phyloP scores from a whole-genome alignment of 2,797 vertebrate species.

The Lagodon rhomboides region DNA sequence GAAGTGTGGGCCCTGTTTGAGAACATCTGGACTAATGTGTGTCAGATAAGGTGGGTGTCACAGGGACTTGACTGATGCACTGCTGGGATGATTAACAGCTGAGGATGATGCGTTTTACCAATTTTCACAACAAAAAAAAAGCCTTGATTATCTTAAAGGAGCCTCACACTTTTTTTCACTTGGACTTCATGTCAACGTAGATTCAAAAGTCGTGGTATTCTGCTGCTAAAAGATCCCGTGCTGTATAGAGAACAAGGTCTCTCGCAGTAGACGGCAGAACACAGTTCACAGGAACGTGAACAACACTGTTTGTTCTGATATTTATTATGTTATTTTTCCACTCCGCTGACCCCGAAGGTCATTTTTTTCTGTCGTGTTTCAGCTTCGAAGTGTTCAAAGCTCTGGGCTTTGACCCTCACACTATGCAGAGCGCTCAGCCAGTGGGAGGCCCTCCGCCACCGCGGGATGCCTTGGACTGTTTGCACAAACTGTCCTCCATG shows the following conservation, averaged over 20 bases:
- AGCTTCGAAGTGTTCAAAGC: constrained; percentile 84
- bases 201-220: neutral
- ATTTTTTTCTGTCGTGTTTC: constrained; percentile 64
- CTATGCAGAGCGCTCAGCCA: constrained; percentile 64
- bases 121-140: neutral
- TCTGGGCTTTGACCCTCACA: constrained; percentile 78
- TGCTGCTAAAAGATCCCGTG: accelerated
- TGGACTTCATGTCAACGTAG: neutral
- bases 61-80: neutral
- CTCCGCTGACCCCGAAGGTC: constrained; percentile 47
- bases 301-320: constrained; percentile 40
- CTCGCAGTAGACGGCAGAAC: neutral
- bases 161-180: neutral
- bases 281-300: constrained; percentile 1
- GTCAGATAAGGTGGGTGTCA: constrained; percentile 86
- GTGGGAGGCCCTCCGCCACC: constrained; percentile 76
- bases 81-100: neutral
- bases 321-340: constrained; percentile 31
- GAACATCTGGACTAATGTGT: constrained; percentile 90
- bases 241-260: neutral
- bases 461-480: constrained; percentile 81
- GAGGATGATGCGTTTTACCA: neutral
- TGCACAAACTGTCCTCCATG: constrained; percentile 88
- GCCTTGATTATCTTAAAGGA: neutral
- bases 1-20: constrained; percentile 93